Evolutionary conservation across 2,113 vertebrate species (phyloP).

Genomic region (Astur gentilis): DNA sequence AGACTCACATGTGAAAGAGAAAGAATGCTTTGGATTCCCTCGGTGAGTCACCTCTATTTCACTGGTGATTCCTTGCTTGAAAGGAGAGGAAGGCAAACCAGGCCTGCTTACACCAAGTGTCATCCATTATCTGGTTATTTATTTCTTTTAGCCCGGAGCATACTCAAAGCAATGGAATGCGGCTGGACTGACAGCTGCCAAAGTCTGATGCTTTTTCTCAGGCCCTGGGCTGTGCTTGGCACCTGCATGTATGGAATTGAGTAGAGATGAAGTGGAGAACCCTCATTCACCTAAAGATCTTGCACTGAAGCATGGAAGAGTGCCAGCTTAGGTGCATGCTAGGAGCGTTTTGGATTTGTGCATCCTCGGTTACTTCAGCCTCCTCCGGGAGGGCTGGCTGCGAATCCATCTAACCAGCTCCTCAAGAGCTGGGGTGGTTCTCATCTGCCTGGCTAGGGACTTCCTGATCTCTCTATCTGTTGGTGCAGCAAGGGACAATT

Average conservation of each 20-base stretch:
- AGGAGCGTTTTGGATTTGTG: neutral
- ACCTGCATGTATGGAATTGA: neutral
- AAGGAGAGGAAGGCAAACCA: neutral
- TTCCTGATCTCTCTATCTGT: neutral
- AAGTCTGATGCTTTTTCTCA: neutral
- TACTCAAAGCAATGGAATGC: neutral
- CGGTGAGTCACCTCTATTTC: neutral
- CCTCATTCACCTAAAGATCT: neutral
- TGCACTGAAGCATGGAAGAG: neutral
- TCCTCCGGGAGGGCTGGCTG: neutral
- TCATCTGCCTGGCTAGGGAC: no score
- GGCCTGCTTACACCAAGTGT: neutral
- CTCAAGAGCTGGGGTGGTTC: neutral
- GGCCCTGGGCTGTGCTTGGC: neutral
- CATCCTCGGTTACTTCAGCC: neutral
- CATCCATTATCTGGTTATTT: neutral
- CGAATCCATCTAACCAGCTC: neutral
- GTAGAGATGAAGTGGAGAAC: neutral
- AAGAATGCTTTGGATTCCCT: neutral
- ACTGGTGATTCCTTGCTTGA: neutral
- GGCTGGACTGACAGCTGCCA: accelerated
- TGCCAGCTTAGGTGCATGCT: neutral
- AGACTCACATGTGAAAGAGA: neutral
- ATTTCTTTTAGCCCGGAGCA: neutral
- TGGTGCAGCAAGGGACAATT: neutral